phyloP scores from a whole-genome alignment of 2,888 invertebrate species.

The Diogma glabrata region DNA sequence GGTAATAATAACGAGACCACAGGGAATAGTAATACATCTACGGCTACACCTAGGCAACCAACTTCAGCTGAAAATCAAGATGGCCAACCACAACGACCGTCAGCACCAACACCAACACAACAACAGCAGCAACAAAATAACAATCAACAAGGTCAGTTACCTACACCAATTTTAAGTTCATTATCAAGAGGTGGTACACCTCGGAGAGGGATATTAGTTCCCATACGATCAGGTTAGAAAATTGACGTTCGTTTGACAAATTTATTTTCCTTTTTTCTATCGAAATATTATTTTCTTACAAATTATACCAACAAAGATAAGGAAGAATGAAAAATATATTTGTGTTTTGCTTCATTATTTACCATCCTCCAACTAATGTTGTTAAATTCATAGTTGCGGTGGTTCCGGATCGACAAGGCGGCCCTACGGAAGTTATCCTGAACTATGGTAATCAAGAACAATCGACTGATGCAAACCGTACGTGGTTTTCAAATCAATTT shows the following conservation, averaged over 20 bases:
- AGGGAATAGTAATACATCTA: slow-evolving; percentile 16
- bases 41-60: neutral
- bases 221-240: slow-evolving; percentile 10
- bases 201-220: slow-evolving; percentile 2
- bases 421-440: slow-evolving; percentile 8
- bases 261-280: slow-evolving; percentile 3
- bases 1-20: slow-evolving; percentile 18
- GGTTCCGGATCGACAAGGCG: neutral
- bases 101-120: slow-evolving; percentile 16
- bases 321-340: neutral
- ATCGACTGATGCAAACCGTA: no score
- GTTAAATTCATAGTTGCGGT: slow-evolving; percentile 9
- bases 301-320: no score
- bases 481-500: no score
- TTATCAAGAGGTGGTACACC: slow-evolving; percentile 1
- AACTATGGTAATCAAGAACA: slow-evolving; percentile 9
- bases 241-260: slow-evolving; percentile 2
- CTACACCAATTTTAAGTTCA: slow-evolving; percentile 9
- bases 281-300: no score
- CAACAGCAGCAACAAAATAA: slow-evolving; percentile 1
- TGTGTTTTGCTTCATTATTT: slow-evolving; percentile 3
- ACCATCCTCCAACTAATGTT: no score
- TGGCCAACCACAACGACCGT: neutral
- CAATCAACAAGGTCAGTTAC: slow-evolving; percentile 16
- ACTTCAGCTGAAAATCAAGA: neutral